Evolutionary conservation across 2,888 invertebrate species (phyloP), one percentile per base, ranked within the genome.

Genomic region (Tricholauxania praeusta): DNA sequence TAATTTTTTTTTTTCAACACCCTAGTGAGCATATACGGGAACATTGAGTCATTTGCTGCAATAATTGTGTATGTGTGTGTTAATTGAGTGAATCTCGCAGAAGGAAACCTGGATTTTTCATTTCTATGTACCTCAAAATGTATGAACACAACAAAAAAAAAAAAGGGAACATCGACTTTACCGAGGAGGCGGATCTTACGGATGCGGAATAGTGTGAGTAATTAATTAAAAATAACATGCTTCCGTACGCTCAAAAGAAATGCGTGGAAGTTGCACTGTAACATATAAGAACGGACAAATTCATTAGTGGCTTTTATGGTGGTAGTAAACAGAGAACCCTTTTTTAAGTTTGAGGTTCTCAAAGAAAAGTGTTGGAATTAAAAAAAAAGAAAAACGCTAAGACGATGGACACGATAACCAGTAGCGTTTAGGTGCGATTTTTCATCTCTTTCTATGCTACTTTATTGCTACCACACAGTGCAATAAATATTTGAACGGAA

Each of bases 181-280:
- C 28, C 19, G n/a, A 47, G 15, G 39, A 48, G 70, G 70, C 70
- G 70, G 17, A 49, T 63, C 70, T 15, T 14, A 49, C 62, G 17
- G 49, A 15, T 39, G 63, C 70, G 8, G 12, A 63, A 47, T 39
- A 63, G 70, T 69, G 62, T 49, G 63, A 70, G 70, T 63, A 70
- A 70, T 70, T 53, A 70, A 62, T 63, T 39, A 62, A 52, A 51
- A 63, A 63, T 28, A 53, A 51, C 19, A 47, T 57, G 70, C 70
- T 70, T 63, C 70, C 28, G 70, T 52, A 15, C 62, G 51, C 1
- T 22, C 22, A 48, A 51, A 48, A 63, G 15, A 15, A 22, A 14
- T 49, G 63, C 60, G 32, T 15, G 60, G 7, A 60, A n/a, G 60
- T n/a, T n/a, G 28, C 22, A 10, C 10, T 39, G 39, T 39, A 39